These are phyloP conservation scores for Halocynthia aurantium DNA, from an alignment of 23 tunicate species.

Conservation along the genomic window DNA sequence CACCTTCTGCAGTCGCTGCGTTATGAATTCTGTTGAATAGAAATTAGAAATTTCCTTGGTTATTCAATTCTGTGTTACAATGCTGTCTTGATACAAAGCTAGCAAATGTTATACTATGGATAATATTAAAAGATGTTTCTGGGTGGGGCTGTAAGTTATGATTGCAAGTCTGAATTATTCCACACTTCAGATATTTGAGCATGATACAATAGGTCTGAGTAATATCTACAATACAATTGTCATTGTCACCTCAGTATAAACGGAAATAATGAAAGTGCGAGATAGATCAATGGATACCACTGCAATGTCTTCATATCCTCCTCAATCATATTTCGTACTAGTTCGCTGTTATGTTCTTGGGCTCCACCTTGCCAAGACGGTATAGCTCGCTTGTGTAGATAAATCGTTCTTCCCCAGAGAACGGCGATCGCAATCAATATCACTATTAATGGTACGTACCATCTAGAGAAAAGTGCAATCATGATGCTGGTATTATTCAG, in stretches of 20 bases:
- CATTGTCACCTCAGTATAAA: slow-evolving; percentile 42
- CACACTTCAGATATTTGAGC: not conserved
- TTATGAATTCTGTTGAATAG: slow-evolving; percentile 51
- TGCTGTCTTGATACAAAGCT: too few species aligned
- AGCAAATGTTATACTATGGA: too few species aligned
- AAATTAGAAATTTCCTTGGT: not conserved
- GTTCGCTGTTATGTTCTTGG: slow-evolving; percentile 53
- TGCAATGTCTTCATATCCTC: slow-evolving; percentile 76
- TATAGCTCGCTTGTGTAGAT: slow-evolving; percentile 29
- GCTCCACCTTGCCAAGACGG: slow-evolving; percentile 65
- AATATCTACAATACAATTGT: not conserved
- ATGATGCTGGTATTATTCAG: not conserved
- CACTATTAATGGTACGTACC: slow-evolving; percentile 85
- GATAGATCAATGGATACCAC: slow-evolving; percentile 72
- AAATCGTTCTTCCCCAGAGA: slow-evolving; percentile 45
- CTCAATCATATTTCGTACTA: slow-evolving; percentile 19
- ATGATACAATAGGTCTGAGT: not conserved
- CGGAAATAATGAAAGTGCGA: slow-evolving; percentile 77
- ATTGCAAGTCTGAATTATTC: not conserved
- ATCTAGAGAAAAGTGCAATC: slow-evolving; percentile 5
- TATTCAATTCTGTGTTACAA: too few species aligned
- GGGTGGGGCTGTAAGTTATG: not conserved
- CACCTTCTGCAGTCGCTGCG: slow-evolving; percentile 74
- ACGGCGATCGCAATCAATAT: slow-evolving; percentile 34
- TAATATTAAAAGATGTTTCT: too few species aligned